Percentiles rank a stretch among this genome's conserved stretches.
Conservation (phyloP, 2,888 invertebrate genomes). For the Odontocerum albicorne region DNA sequence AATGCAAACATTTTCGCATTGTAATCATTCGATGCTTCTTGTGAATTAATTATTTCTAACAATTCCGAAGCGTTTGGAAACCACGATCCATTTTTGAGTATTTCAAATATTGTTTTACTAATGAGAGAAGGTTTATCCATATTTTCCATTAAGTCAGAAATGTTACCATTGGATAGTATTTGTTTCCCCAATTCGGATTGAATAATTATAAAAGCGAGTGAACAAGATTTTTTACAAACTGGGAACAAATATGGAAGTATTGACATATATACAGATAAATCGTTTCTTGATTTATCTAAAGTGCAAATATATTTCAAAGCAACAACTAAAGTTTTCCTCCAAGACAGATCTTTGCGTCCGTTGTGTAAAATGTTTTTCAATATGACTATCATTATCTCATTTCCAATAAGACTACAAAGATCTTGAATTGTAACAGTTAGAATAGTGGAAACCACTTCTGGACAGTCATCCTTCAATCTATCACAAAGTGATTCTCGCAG, state of each 20-base stretch:
- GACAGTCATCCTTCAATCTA: constrained; percentile 68
- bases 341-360: constrained; percentile 43
- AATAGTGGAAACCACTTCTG: constrained; percentile 60
- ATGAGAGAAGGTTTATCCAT: constrained; percentile 34
- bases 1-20: constrained; percentile 46
- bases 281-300: constrained; percentile 49
- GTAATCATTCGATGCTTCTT: constrained; percentile 36
- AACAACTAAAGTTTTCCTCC: constrained; percentile 48
- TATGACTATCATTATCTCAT: constrained; percentile 49
- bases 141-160: constrained; percentile 40
- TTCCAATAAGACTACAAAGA: constrained; percentile 50
- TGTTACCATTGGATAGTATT: constrained; percentile 42
- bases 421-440: constrained; percentile 49
- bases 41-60: constrained; percentile 40
- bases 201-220: constrained; percentile 46
- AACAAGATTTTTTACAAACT: constrained; percentile 43
- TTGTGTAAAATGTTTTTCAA: constrained; percentile 58
- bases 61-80: constrained; percentile 10
- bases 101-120: constrained; percentile 45
- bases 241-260: constrained; percentile 67
- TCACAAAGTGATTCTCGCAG: constrained; percentile 65
- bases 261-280: constrained; percentile 59
- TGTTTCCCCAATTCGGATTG: constrained; percentile 48
- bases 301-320: constrained; percentile 55
- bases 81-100: constrained; percentile 44